Evolutionary conservation across 2,888 invertebrate species (phyloP).

Genomic region (Thumatha senex): DNA sequence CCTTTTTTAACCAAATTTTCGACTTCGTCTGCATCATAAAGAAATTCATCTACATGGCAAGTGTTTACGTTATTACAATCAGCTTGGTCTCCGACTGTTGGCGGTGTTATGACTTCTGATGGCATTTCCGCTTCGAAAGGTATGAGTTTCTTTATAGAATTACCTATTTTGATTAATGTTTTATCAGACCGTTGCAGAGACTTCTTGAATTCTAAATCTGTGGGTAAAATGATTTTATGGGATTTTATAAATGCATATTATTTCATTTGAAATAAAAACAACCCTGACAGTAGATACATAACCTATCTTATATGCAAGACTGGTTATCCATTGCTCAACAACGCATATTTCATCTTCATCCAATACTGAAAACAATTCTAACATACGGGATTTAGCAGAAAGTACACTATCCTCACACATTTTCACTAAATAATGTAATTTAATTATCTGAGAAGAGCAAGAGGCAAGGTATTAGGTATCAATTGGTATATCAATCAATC

Average conservation of each 20-base stretch:
- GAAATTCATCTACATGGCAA: slow-evolving; percentile 87
- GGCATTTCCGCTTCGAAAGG: slow-evolving; percentile 69
- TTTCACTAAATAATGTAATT: not conserved
- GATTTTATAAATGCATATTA: too few relatives aligned
- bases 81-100: slow-evolving; percentile 71
- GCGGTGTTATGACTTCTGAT: slow-evolving; percentile 67
- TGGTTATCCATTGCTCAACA: slow-evolving; percentile 69
- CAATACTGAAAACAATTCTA: slow-evolving; percentile 59
- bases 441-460: not conserved
- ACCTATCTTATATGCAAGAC: slow-evolving; percentile 66
- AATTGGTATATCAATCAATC: too few relatives aligned
- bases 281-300: slow-evolving; percentile 1
- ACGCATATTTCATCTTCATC: slow-evolving; percentile 54
- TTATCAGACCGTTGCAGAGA: slow-evolving; percentile 51
- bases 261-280: not conserved
- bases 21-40: slow-evolving; percentile 86
- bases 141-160: slow-evolving; percentile 60
- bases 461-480: too few relatives aligned
- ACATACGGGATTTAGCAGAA: slow-evolving; percentile 53
- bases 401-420: slow-evolving; percentile 52
- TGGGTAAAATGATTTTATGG: slow-evolving; percentile 10
- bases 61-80: slow-evolving; percentile 81
- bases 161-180: slow-evolving; percentile 57
- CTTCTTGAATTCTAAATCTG: slow-evolving; percentile 63
- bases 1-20: slow-evolving; percentile 67